Conservation (phyloP, 1,140 invertebrate genomes). For the Drosophila rufa region DNA sequence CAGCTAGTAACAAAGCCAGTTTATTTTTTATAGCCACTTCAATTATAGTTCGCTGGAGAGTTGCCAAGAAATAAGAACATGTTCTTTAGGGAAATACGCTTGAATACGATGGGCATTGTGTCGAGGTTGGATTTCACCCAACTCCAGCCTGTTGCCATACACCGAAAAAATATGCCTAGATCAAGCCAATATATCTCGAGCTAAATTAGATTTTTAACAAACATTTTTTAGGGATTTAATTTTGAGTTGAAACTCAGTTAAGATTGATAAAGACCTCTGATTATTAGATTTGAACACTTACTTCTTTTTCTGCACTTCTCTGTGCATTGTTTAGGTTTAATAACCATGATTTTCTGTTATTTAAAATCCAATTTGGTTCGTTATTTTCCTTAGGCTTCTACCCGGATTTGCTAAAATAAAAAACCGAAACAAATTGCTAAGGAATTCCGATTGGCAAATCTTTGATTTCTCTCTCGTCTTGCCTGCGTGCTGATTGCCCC, state of each 20-base stretch:
- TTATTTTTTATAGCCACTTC: background rate
- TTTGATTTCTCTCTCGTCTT: constrained; percentile 37
- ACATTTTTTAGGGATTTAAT: no score
- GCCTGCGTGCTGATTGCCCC: constrained; percentile 56
- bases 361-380: background rate
- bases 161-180: background rate
- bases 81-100: constrained; percentile 15
- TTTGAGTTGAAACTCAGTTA: no score
- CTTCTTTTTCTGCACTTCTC: no score
- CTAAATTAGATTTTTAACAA: background rate
- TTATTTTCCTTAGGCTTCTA: background rate
- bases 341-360: background rate
- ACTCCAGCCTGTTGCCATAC: constrained; percentile 13
- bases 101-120: constrained; percentile 19
- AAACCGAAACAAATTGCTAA: constrained; percentile 31
- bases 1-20: background rate
- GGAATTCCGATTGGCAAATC: constrained; percentile 49
- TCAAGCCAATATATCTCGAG: no score
- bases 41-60: background rate
- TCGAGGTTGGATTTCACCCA: constrained; percentile 2
- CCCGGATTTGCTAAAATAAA: constrained; percentile 6
- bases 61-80: constrained; percentile 1
- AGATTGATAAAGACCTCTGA: no score
- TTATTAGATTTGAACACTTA: no score
- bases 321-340: no score